phyloP scores from a whole-genome alignment of 2,113 vertebrate genomes.

The Cebus imitator region DNA sequence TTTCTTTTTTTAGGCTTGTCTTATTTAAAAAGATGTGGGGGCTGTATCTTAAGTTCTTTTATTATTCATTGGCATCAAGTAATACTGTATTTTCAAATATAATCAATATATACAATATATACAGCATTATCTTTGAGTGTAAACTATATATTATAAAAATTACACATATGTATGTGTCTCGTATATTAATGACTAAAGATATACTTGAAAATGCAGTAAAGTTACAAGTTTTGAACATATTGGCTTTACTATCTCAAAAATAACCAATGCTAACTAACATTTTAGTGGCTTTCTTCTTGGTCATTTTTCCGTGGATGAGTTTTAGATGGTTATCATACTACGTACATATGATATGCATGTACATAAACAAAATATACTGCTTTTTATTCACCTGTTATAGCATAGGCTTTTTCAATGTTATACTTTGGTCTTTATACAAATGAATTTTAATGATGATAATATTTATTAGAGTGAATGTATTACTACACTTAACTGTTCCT shows the following conservation, averaged over 20 bases:
- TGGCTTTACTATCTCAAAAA: not conserved
- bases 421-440: not conserved
- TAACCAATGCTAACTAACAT: not conserved
- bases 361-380: not conserved
- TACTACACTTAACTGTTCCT: not conserved
- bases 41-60: not conserved
- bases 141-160: not conserved
- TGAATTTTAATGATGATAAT: not conserved
- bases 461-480: not conserved
- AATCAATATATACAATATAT: not conserved
- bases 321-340: not conserved
- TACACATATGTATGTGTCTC: not conserved
- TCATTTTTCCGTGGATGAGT: not conserved
- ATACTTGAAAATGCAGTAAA: not conserved
- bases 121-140: not conserved
- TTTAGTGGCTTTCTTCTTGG: not conserved
- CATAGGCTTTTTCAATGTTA: not conserved
- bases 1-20: not conserved
- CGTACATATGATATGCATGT: not conserved
- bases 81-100: not conserved
- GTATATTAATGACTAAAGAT: not conserved
- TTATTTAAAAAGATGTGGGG: not conserved
- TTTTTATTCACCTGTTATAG: not conserved
- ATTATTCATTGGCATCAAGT: not conserved
- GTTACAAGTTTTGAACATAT: not conserved